These are phyloP conservation scores for Psittacula echo DNA, from an alignment of 2,797 vertebrate species.

Conservation along the genomic window DNA sequence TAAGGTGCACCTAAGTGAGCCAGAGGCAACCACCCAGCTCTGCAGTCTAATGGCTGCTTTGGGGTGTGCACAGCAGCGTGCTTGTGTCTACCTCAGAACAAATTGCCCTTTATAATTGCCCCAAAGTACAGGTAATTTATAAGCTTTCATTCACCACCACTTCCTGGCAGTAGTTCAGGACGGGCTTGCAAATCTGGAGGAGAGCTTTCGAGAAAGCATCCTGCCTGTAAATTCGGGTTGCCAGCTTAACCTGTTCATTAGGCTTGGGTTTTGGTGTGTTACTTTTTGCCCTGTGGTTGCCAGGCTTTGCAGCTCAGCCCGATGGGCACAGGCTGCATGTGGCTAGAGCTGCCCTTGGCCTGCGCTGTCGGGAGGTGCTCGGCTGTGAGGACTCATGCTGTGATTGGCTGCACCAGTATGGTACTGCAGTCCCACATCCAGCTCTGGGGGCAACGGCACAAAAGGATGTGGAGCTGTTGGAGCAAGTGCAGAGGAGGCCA, in stretches of 20 bases:
- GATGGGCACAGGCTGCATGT: accelerated
- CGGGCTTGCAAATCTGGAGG: not conserved
- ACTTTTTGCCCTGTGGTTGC: not conserved
- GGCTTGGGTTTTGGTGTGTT: not conserved
- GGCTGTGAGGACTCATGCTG: accelerated
- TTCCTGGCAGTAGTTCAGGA: conserved; percentile 26
- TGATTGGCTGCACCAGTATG: not conserved
- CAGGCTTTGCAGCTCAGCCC: not conserved
- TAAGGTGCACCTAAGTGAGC: not conserved
- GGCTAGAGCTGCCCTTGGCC: not conserved
- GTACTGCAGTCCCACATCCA: not conserved
- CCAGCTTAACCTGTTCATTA: not conserved
- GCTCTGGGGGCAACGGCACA: not conserved
- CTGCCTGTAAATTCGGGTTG: accelerated
- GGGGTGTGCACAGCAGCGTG: not conserved
- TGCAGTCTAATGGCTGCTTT: not conserved
- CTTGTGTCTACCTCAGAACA: not conserved
- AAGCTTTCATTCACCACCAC: not conserved
- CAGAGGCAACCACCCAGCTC: not conserved
- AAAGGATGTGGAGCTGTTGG: not conserved
- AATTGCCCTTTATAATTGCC: conserved; percentile 51
- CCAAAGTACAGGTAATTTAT: conserved; percentile 53
- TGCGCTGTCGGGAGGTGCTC: accelerated
- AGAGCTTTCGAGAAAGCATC: not conserved
- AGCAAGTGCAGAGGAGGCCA: not conserved